phyloP scores from a whole-genome alignment of 2,113 vertebrate species.

The Tiliqua scincoides region DNA sequence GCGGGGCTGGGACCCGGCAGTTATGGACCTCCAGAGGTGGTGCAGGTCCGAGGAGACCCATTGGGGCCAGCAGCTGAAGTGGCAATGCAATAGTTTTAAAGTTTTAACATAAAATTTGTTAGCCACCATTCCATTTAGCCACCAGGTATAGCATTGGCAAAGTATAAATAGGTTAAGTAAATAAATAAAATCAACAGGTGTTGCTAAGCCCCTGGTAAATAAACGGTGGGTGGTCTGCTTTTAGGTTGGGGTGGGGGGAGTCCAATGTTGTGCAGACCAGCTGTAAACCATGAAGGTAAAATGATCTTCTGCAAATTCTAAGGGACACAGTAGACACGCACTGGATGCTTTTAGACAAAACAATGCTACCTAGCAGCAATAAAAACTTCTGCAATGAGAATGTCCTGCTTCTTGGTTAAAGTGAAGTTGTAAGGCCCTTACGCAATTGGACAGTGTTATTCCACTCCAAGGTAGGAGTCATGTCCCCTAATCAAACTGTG shows the following conservation, averaged over 20 bases:
- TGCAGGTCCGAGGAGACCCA: too few relatives aligned
- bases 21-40: too few relatives aligned
- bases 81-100: too few relatives aligned
- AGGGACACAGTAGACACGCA: neutral
- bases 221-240: neutral
- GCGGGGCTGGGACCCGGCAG: too few relatives aligned
- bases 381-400: neutral
- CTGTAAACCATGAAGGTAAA: neutral
- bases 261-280: neutral
- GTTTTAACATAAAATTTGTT: too few relatives aligned
- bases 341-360: slow-evolving; percentile 18
- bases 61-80: too few relatives aligned
- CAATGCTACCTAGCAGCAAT: slow-evolving; percentile 2
- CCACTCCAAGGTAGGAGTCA: slow-evolving; percentile 58
- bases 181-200: too few relatives aligned
- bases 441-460: slow-evolving; percentile 43
- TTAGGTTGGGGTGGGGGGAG: neutral
- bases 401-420: slow-evolving; percentile 10
- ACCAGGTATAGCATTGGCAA: too few relatives aligned
- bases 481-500: slow-evolving; percentile 65
- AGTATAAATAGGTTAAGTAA: too few relatives aligned
- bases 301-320: neutral
- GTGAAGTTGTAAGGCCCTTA: slow-evolving; percentile 43
- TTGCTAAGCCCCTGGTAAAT: too few relatives aligned
- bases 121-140: too few relatives aligned